phyloP scores from a whole-genome alignment of 2,888 invertebrate species.

The Ichneumoninae sp. region DNA sequence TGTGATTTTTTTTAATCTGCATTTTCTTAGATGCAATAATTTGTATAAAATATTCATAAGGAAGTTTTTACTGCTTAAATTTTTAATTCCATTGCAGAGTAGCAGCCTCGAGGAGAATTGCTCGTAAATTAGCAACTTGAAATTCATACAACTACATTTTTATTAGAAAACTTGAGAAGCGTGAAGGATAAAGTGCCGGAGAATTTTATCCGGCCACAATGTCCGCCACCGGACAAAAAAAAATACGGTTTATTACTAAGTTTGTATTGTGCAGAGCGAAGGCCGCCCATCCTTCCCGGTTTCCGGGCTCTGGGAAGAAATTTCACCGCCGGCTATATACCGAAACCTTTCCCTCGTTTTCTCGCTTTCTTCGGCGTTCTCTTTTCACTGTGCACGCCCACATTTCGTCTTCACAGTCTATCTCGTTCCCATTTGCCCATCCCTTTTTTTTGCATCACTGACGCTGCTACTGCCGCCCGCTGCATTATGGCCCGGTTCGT shows the following conservation, averaged over 20 bases:
- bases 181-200: neutral
- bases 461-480: neutral
- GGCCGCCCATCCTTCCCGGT: neutral
- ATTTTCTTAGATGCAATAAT: no score
- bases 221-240: neutral
- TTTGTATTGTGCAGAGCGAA: slow-evolving; percentile 14
- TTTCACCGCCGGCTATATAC: slow-evolving; percentile 14
- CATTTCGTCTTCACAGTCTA: slow-evolving; percentile 4
- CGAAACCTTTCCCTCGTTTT: slow-evolving; percentile 10
- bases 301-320: slow-evolving; percentile 8
- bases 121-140: neutral
- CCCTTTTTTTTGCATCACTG: slow-evolving; percentile 4
- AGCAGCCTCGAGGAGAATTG: neutral
- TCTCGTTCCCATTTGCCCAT: slow-evolving; percentile 23
- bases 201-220: neutral
- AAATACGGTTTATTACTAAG: slow-evolving; percentile 3
- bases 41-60: no score
- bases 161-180: neutral
- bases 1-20: no score
- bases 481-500: neutral
- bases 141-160: neutral
- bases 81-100: neutral
- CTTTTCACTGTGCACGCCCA: neutral
- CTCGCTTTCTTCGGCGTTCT: neutral
- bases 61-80: neutral